Percentiles rank a stretch among this genome's conserved stretches.
phyloP scores from a whole-genome alignment of 2,888 invertebrate genomes.

The Cremastobaeus sp. region DNA sequence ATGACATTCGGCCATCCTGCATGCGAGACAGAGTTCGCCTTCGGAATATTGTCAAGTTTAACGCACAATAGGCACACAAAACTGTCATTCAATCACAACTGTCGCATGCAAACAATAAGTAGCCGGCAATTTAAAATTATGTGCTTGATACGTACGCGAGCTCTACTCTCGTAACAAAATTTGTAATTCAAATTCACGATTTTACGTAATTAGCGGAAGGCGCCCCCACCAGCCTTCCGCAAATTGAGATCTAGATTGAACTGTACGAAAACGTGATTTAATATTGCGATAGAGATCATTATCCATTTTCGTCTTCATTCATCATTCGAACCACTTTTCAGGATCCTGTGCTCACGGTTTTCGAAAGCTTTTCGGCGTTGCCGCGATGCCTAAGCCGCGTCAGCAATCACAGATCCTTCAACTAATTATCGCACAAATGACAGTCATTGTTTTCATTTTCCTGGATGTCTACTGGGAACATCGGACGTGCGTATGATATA shows the following conservation, averaged over 20 bases:
- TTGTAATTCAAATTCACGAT: conserved; percentile 52
- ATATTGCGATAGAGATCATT: conserved; percentile 34
- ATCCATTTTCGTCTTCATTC: conserved; percentile 37
- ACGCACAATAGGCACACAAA: conserved; percentile 15
- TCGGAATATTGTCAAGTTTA: conserved; percentile 21
- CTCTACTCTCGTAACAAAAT: conserved; percentile 46
- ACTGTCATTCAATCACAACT: conserved; percentile 47
- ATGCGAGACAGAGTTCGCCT: conserved; percentile 1
- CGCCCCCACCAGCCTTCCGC: conserved; percentile 20
- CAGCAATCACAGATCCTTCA: too few species aligned
- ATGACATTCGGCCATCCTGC: too few species aligned
- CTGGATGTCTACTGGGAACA: too few species aligned
- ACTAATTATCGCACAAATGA: too few species aligned
- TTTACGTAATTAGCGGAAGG: conserved; percentile 54
- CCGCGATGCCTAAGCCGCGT: too few species aligned
- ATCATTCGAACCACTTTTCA: conserved; percentile 14
- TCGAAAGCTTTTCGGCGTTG: too few species aligned
- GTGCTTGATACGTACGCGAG: conserved; percentile 32
- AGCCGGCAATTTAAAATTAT: conserved; percentile 35
- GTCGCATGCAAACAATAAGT: conserved; percentile 43
- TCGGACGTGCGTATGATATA: too few species aligned
- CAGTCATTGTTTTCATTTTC: too few species aligned
- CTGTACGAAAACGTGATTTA: conserved; percentile 34
- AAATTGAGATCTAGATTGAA: conserved; percentile 48
- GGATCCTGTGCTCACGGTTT: too few species aligned